Conservation (phyloP, 2,888 invertebrate species). For the Tridacna crocea region DNA sequence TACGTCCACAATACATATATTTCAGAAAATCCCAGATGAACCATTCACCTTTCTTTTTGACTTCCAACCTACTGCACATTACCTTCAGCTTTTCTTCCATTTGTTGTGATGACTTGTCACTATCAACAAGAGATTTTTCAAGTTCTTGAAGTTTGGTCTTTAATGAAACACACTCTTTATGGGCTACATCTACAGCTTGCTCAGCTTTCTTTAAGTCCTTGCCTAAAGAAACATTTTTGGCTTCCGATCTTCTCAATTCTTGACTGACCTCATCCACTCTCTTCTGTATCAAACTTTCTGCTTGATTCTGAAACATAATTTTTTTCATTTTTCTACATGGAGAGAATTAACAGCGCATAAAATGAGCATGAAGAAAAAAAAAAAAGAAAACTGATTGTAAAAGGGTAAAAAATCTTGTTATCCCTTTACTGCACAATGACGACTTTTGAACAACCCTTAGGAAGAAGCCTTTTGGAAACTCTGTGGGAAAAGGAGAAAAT, state of each 20-base stretch:
- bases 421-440: too few relatives aligned
- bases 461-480: too few relatives aligned
- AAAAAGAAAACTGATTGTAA: too few relatives aligned
- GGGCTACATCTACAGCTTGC: conserved; percentile 84
- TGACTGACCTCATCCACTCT: conserved; percentile 85
- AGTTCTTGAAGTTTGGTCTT: conserved; percentile 84
- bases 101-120: conserved; percentile 69
- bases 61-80: neutral
- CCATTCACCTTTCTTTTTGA: too few relatives aligned
- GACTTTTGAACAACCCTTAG: too few relatives aligned
- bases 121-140: conserved; percentile 71
- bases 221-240: conserved; percentile 63
- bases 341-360: neutral
- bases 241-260: conserved; percentile 79
- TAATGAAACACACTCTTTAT: conserved; percentile 87
- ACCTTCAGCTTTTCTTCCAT: conserved; percentile 86
- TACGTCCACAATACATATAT: too few relatives aligned
- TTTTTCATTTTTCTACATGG: neutral
- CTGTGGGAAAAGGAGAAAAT: too few relatives aligned
- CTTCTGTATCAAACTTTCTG: conserved; percentile 70
- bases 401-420: too few relatives aligned
- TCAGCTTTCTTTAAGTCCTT: conserved; percentile 74
- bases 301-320: conserved; percentile 65
- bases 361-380: too few relatives aligned
- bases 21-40: too few relatives aligned